Conservation (phyloP, 2,888 invertebrate species). For the Cynaeus angustus region DNA sequence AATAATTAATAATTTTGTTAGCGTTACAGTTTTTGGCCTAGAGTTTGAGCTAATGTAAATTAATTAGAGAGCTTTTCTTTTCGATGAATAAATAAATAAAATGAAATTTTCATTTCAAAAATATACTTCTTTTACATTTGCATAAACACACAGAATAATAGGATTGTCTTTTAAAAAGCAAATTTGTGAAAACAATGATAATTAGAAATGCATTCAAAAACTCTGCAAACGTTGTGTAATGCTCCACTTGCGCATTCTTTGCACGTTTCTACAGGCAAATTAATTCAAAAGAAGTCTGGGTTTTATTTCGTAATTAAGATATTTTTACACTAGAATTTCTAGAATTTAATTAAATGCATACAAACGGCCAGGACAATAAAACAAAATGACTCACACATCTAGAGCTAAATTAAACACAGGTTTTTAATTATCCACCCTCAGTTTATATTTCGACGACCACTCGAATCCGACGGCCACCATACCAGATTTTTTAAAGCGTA, state of each 20-base stretch:
- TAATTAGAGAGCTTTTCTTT: too few relatives aligned
- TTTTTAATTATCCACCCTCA: conserved; percentile 56
- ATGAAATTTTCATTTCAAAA: too few relatives aligned
- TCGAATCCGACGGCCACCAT: conserved; percentile 46
- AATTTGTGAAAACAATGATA: conserved; percentile 15
- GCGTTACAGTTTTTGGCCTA: too few relatives aligned
- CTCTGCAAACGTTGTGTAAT: conserved; percentile 29
- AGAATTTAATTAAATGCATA: conserved; percentile 60
- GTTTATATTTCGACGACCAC: conserved; percentile 52
- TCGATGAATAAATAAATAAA: too few relatives aligned
- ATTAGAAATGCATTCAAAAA: conserved; percentile 39
- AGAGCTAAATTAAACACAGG: conserved; percentile 53
- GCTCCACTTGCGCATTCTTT: conserved; percentile 32
- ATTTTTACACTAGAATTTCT: conserved; percentile 59
- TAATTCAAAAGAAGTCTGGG: conserved; percentile 53
- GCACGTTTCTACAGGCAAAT: conserved; percentile 30
- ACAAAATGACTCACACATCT: conserved; percentile 53
- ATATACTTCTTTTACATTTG: too few relatives aligned
- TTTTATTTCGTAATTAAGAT: conserved; percentile 58
- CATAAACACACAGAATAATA: too few relatives aligned
- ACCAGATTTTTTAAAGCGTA: conserved; percentile 50
- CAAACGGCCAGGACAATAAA: conserved; percentile 51
- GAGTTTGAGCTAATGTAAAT: too few relatives aligned
- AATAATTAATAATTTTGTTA: too few relatives aligned
- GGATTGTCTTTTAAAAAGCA: not conserved